phyloP scores from a whole-genome alignment of 2,113 vertebrate genomes.

The Heteronetta atricapilla region DNA sequence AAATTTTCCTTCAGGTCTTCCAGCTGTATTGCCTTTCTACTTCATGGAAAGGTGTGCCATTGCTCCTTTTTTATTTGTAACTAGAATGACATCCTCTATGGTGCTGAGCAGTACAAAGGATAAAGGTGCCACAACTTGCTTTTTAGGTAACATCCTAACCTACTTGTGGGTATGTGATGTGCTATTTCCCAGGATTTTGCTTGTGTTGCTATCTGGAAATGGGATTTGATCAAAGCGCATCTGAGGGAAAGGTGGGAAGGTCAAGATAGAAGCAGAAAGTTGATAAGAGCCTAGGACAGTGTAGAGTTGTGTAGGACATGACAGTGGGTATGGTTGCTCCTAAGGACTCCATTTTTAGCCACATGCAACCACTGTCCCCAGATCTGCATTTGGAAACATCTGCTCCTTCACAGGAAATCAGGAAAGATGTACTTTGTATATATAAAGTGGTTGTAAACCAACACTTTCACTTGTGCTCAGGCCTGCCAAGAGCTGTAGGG shows the following conservation, averaged over 20 bases:
- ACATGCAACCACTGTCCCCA: neutral
- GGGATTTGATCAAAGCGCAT: neutral
- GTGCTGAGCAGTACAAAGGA: neutral
- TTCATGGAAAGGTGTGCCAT: neutral
- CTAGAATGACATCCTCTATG: neutral
- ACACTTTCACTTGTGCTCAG: neutral
- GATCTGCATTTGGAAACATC: neutral
- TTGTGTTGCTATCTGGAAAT: neutral
- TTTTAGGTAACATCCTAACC: neutral
- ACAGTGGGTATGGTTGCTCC: neutral
- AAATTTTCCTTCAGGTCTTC: neutral
- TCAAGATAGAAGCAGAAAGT: neutral
- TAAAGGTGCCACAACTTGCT: neutral
- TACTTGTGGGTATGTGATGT: neutral
- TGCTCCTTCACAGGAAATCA: neutral
- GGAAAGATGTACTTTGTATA: neutral
- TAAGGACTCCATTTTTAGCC: neutral
- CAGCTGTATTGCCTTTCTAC: neutral
- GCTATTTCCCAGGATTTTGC: neutral
- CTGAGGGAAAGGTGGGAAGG: neutral
- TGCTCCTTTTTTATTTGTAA: neutral
- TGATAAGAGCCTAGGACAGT: neutral
- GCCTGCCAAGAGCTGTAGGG: neutral
- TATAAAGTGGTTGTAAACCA: neutral
- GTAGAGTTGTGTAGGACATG: neutral